Conservation (phyloP, 2,797 vertebrate species). For the Sparus aurata region DNA sequence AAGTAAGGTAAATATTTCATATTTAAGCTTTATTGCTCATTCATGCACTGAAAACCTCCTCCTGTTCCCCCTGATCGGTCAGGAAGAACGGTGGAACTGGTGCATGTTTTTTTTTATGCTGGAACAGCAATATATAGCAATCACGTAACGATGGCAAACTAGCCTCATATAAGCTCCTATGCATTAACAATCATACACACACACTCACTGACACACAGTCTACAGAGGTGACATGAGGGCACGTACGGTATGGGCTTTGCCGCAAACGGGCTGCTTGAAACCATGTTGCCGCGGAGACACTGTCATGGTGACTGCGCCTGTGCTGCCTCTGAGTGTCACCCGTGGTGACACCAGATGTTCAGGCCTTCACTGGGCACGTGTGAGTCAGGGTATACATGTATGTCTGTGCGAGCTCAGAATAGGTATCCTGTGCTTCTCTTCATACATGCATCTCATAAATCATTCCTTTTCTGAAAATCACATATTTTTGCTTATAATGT, state of each 20-base stretch:
- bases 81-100: background rate
- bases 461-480: background rate
- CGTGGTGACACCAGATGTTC: constrained; percentile 70
- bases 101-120: background rate
- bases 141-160: background rate
- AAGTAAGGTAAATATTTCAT: too few species aligned
- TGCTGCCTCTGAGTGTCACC: constrained; percentile 53
- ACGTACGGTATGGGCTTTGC: constrained; percentile 13
- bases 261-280: constrained; percentile 34
- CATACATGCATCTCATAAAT: constrained; percentile 2
- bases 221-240: constrained; percentile 41
- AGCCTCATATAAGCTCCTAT: background rate
- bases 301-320: constrained; percentile 59
- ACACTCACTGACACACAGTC: background rate
- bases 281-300: constrained; percentile 50
- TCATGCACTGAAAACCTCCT: background rate
- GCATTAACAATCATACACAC: background rate
- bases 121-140: constrained; percentile 8
- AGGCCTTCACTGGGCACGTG: constrained; percentile 30
- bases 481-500: background rate
- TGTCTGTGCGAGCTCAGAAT: constrained; percentile 11
- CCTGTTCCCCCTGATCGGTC: background rate
- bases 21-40: background rate
- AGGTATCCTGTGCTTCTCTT: constrained; percentile 3
- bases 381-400: constrained; percentile 26